Conservation (phyloP, 2,113 vertebrate species). For the Emydura subglobosa region DNA sequence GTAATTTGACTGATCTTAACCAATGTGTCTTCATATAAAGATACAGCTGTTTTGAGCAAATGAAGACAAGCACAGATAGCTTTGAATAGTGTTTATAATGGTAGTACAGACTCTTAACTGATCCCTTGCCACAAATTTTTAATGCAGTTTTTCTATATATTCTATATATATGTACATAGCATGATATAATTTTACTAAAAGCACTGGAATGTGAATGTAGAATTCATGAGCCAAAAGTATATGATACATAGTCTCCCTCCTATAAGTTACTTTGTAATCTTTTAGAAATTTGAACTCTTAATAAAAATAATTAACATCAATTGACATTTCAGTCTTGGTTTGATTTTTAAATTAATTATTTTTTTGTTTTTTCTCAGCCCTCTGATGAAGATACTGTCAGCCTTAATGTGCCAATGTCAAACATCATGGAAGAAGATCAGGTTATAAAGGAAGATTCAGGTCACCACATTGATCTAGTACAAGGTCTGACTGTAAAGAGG, state of each 20-base stretch:
- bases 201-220: background rate
- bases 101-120: background rate
- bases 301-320: background rate
- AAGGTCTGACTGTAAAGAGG: slow-evolving; percentile 80
- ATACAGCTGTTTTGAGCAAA: background rate
- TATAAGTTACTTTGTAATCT: background rate
- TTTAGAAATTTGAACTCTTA: background rate
- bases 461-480: slow-evolving; percentile 83
- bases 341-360: background rate
- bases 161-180: background rate
- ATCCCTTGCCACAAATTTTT: background rate
- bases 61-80: background rate
- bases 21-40: background rate
- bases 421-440: slow-evolving; percentile 93
- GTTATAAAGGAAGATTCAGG: slow-evolving; percentile 87
- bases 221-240: background rate
- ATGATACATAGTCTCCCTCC: background rate
- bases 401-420: slow-evolving; percentile 91
- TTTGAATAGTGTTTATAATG: background rate
- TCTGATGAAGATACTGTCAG: slow-evolving; percentile 94
- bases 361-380: slow-evolving; percentile 79
- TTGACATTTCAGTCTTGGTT: background rate
- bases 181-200: background rate
- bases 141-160: background rate
- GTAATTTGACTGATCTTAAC: fast-evolving